A percentile compares a stretch with the other conserved stretches of the same genome.
Evolutionary conservation across 2,113 vertebrate species (phyloP).

Genomic region (Ophthalmolycus amberensis): DNA sequence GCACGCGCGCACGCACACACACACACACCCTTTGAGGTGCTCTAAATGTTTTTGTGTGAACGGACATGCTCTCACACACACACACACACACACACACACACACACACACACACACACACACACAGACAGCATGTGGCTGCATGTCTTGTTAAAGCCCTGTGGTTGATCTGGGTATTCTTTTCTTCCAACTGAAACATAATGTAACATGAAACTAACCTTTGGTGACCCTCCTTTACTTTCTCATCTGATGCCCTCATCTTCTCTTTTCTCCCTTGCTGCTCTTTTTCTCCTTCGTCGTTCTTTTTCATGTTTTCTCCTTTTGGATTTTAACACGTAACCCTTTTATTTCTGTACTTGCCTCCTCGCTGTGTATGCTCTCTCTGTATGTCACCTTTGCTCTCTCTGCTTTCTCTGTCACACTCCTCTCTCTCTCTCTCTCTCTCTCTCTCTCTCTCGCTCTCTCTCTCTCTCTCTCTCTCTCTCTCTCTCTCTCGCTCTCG

Average conservation of each 20-base stretch:
- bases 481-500: constrained; percentile 55
- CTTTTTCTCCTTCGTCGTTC: neutral
- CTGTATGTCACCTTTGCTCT: neutral
- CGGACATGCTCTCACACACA: constrained; percentile 48
- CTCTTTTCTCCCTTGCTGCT: neutral
- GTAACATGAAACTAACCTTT: constrained; percentile 56
- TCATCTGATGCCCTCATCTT: neutral
- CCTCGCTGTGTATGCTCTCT: neutral
- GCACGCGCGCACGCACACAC: too few species aligned
- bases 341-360: constrained; percentile 2
- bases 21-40: neutral
- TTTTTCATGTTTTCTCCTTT: constrained; percentile 7
- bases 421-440: constrained; percentile 50
- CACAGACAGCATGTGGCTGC: constrained; percentile 66
- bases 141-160: constrained; percentile 41
- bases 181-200: constrained; percentile 15
- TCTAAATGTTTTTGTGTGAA: constrained; percentile 44
- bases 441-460: constrained; percentile 57
- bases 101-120: too few species aligned
- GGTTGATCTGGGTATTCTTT: constrained; percentile 28
- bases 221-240: constrained; percentile 34
- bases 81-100: constrained; percentile 6
- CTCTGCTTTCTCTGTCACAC: too few species aligned
- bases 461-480: constrained; percentile 57
- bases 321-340: constrained; percentile 10